Conservation (phyloP, 2,888 invertebrate genomes). For the Drosophila mayaguana region DNA sequence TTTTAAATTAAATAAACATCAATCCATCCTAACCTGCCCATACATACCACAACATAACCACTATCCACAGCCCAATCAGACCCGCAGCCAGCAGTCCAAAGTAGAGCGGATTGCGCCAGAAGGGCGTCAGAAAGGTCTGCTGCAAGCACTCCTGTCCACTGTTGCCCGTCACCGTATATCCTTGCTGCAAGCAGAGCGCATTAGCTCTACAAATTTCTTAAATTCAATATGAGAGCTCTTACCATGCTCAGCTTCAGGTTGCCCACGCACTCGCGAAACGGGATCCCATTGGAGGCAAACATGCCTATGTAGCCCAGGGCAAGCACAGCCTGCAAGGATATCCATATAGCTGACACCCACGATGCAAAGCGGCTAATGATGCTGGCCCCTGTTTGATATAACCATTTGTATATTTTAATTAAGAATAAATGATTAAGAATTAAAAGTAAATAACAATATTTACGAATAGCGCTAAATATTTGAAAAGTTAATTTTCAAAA, state of each 20-base stretch:
- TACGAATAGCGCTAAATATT: no score
- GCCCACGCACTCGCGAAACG: slow-evolving; percentile 84
- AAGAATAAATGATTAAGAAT: neutral
- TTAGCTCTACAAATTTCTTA: neutral
- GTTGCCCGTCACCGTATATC: slow-evolving; percentile 80
- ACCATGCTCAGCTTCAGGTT: slow-evolving; percentile 81
- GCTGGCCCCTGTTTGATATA: slow-evolving; percentile 80
- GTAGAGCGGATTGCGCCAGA: slow-evolving; percentile 85
- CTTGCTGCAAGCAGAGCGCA: slow-evolving; percentile 64
- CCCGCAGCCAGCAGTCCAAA: slow-evolving; percentile 84
- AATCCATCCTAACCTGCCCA: fast-evolving
- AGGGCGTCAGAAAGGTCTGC: slow-evolving; percentile 84
- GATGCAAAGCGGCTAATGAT: slow-evolving; percentile 85
- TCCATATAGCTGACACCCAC: slow-evolving; percentile 84
- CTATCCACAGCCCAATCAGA: slow-evolving; percentile 84
- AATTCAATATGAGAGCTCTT: slow-evolving; percentile 22
- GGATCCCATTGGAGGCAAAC: slow-evolving; percentile 83
- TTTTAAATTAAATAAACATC: neutral
- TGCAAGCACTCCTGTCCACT: slow-evolving; percentile 84
- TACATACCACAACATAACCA: slow-evolving; percentile 84
- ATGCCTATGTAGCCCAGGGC: slow-evolving; percentile 84
- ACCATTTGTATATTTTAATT: neutral
- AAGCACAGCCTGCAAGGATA: slow-evolving; percentile 84
- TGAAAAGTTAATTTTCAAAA: no score
- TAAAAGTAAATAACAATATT: neutral